A percentile compares a stretch with the other conserved stretches of the same genome.
Evolutionary conservation across 2,797 vertebrate species (phyloP).

Genomic region (Eptatretus atami): DNA sequence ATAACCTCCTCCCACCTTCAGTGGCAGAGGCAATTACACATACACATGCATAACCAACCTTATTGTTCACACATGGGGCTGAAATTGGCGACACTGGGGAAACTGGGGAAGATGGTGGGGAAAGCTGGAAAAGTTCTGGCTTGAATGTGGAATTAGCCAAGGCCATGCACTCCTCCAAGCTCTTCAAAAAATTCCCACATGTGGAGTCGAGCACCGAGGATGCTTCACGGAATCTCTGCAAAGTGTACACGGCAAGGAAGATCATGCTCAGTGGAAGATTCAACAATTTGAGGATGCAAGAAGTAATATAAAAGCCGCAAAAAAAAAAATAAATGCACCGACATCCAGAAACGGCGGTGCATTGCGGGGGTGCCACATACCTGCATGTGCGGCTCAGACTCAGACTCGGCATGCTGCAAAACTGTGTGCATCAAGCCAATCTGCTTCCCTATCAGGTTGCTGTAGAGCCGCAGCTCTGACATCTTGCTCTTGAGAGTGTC

Average conservation of each 20-base stretch:
- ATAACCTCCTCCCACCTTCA: no score
- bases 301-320: constrained; percentile 1
- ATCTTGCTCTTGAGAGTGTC: constrained; percentile 92
- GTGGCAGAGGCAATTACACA: no score
- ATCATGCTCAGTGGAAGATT: constrained; percentile 8
- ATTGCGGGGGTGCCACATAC: constrained; percentile 14
- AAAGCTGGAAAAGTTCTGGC: constrained; percentile 41
- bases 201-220: constrained; percentile 76
- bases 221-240: constrained; percentile 42
- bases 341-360: background rate
- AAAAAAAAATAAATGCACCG: no score
- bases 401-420: constrained; percentile 23
- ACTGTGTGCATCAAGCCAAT: constrained; percentile 69
- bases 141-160: constrained; percentile 67
- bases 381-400: constrained; percentile 29
- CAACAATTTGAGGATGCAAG: background rate
- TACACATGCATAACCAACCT: background rate
- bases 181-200: constrained; percentile 74
- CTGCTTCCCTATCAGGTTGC: constrained; percentile 79
- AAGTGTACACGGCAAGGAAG: constrained; percentile 8
- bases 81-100: constrained; percentile 44
- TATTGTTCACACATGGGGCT: constrained; percentile 14
- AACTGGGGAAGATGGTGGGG: constrained; percentile 42
- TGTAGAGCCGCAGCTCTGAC: constrained; percentile 88
- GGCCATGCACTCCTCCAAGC: constrained; percentile 77